phyloP scores from a whole-genome alignment of 2,113 vertebrate species.

The Gopherus evgoodei region DNA sequence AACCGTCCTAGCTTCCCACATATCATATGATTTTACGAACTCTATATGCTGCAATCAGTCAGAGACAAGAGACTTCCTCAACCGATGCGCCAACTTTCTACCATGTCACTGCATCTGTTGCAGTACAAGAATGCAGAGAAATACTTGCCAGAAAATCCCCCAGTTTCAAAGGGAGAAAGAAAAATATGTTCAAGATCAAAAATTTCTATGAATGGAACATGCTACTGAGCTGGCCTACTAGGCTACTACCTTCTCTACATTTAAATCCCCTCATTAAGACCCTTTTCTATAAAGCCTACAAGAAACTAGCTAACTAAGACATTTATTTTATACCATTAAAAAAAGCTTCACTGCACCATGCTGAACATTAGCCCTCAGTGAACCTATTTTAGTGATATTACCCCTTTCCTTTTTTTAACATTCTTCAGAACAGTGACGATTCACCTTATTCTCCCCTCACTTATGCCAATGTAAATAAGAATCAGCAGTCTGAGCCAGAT shows the following conservation, averaged over 20 bases:
- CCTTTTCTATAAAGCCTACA: neutral
- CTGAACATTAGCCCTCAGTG: neutral
- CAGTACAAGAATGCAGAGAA: neutral
- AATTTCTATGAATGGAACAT: neutral
- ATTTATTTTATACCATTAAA: neutral
- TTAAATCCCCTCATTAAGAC: neutral
- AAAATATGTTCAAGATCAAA: neutral
- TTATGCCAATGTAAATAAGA: neutral
- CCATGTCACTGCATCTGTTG: neutral
- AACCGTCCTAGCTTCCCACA: neutral
- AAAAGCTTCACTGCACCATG: neutral
- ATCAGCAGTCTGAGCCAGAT: neutral
- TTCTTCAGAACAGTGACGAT: neutral
- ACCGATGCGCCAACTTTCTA: neutral
- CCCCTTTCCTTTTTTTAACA: neutral
- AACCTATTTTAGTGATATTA: neutral
- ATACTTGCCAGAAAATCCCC: neutral
- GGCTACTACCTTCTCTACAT: neutral
- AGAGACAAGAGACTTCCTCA: neutral
- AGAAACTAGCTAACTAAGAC: neutral
- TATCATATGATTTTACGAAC: neutral
- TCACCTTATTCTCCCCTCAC: neutral
- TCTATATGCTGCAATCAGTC: neutral
- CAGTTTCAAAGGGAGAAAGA: neutral
- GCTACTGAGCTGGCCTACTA: neutral